Evolutionary conservation across 2,888 invertebrate species (phyloP), one percentile per base, ranked within the genome.

Genomic region (Tortricodes alternella): DNA sequence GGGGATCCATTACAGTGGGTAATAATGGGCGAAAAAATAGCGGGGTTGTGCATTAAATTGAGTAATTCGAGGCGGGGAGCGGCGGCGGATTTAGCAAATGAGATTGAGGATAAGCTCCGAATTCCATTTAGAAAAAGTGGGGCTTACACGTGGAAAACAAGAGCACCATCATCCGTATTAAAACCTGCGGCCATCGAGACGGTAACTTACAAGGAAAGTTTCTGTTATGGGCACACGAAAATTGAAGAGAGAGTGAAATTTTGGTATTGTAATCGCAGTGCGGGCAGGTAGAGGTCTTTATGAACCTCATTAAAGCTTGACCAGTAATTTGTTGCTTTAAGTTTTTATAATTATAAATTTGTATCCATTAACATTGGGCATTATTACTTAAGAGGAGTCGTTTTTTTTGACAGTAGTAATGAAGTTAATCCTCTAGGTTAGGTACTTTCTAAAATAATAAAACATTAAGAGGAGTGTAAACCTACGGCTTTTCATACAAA

Each of bases 41-140:
- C 67, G 73, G 74, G 74, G 78, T 79, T 76, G 74, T 72, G 76
- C 79, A 74, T 80, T 76, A 84, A 83, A 86, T 85, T 85, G 84
- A 85, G 82, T 83, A 83, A 86, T 82, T 76, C 70, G 65, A 68
- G 63, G 63, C 75, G 68, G 76, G 73, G 69, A 69, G 64, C 75
- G 68, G 76, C 73, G 68, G 70, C 59, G 77, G 81, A 75, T 80
- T 71, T 68, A 60, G 66, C 64, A 73, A 85, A 85, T 83, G 78
- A 80, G 81, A 80, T 80, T 71, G 70, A 53, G 76, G 80, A 76
- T 79, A 72, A 82, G 71, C 76, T 66, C 63, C 38, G 37, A 66
- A 69, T 68, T 67, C 67, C 70, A 69, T 73, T 71, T 67, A 65
- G 64, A 62, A 72, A 77, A 78, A 76, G 53, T 48, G 55, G 41